phyloP scores from a whole-genome alignment of 2,113 vertebrate genomes.

The Esox niger region DNA sequence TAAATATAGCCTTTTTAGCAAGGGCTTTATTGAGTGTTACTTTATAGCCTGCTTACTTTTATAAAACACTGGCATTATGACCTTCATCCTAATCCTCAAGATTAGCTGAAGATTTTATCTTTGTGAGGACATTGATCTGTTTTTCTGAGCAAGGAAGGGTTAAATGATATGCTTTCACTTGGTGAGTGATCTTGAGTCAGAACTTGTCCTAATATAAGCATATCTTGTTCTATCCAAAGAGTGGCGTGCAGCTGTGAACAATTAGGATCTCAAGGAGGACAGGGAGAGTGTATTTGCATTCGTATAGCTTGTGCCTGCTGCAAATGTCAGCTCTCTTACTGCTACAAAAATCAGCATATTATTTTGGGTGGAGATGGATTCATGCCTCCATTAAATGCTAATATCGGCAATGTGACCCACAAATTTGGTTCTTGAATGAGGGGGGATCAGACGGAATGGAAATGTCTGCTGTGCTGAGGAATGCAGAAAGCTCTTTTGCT shows the following conservation, averaged over 20 bases:
- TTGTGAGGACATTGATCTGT: constrained; percentile 29
- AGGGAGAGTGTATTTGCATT: constrained; percentile 54
- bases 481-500: constrained; percentile 15
- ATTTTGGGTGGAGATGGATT: constrained; percentile 12
- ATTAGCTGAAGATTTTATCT: constrained; percentile 21
- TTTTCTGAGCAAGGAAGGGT: constrained; percentile 32
- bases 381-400: constrained; percentile 29
- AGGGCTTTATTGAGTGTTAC: constrained; percentile 11
- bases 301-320: constrained; percentile 38
- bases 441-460: constrained; percentile 24
- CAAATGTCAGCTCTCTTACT: constrained; percentile 29
- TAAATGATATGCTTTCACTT: constrained; percentile 26
- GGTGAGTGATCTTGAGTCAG: constrained; percentile 28
- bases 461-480: constrained; percentile 20
- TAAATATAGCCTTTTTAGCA: neutral
- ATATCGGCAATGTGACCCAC: constrained; percentile 34
- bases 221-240: constrained; percentile 38
- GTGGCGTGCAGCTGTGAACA: constrained; percentile 45
- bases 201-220: constrained; percentile 37
- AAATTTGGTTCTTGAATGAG: constrained; percentile 25
- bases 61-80: constrained; percentile 28
- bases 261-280: constrained; percentile 51
- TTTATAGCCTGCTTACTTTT: constrained; percentile 29
- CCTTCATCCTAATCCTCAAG: constrained; percentile 32
- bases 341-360: constrained; percentile 30